These are phyloP conservation scores for Bathynomus jamesi DNA, from an alignment of 1,140 invertebrate genomes.

Conservation along the genomic window DNA sequence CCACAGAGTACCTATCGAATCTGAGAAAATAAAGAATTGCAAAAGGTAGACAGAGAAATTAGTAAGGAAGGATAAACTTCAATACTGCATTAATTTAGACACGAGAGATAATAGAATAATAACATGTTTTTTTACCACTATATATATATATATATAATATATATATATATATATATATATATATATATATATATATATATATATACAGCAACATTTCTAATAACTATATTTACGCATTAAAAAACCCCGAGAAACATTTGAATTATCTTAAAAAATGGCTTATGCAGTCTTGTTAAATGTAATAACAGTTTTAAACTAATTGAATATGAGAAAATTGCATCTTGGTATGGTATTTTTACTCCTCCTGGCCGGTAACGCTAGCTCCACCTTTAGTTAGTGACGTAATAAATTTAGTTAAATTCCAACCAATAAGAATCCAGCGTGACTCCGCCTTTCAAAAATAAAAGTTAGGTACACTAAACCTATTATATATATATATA, in stretches of 20 bases:
- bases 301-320: background rate
- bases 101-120: too few relatives aligned
- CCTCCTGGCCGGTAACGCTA: background rate
- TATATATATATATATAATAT: too few relatives aligned
- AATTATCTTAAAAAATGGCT: background rate
- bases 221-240: too few relatives aligned
- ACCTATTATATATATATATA: slow-evolving; percentile 2
- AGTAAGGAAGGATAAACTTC: too few relatives aligned
- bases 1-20: too few relatives aligned
- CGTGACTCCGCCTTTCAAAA: background rate
- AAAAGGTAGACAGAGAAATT: too few relatives aligned
- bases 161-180: too few relatives aligned
- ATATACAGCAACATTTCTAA: too few relatives aligned
- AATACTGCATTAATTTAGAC: too few relatives aligned
- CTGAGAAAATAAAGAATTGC: too few relatives aligned
- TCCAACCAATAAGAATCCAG: background rate
- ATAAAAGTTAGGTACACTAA: background rate
- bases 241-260: background rate
- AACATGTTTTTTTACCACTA: too few relatives aligned
- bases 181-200: too few relatives aligned
- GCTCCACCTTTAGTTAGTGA: background rate
- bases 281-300: background rate
- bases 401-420: background rate
- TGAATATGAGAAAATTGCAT: background rate
- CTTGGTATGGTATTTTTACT: background rate